phyloP scores from a whole-genome alignment of 1,140 invertebrate species.

The Trachymyrmex cornetzi region DNA sequence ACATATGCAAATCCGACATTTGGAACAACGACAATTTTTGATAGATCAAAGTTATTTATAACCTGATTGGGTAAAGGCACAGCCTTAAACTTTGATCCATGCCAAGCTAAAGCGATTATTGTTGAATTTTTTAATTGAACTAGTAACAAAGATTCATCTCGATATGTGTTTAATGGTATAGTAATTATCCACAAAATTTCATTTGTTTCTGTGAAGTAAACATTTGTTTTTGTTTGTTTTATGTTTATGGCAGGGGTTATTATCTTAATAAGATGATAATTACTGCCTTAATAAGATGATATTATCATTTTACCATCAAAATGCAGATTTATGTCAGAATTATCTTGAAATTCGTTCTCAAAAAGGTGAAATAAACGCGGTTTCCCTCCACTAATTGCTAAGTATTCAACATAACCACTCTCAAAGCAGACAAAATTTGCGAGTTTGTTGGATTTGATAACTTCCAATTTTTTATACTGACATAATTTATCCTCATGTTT shows the following conservation, averaged over 20 bases:
- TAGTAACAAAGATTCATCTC: slow-evolving; percentile 80
- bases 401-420: slow-evolving; percentile 77
- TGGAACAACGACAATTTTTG: slow-evolving; percentile 73
- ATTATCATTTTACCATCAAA: slow-evolving; percentile 61
- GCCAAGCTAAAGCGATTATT: slow-evolving; percentile 75
- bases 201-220: slow-evolving; percentile 68
- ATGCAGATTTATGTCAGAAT: slow-evolving; percentile 54
- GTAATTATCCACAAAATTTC: slow-evolving; percentile 75
- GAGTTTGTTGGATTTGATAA: slow-evolving; percentile 68
- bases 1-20: slow-evolving; percentile 77
- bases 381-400: slow-evolving; percentile 75
- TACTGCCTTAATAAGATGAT: no score
- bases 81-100: slow-evolving; percentile 70
- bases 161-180: slow-evolving; percentile 79
- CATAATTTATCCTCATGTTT: slow-evolving; percentile 48
- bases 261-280: no score
- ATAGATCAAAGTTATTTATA: slow-evolving; percentile 75
- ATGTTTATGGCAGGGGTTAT: background rate
- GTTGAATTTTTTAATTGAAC: slow-evolving; percentile 77
- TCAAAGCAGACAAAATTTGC: slow-evolving; percentile 79
- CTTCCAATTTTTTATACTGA: slow-evolving; percentile 1
- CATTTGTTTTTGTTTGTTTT: background rate
- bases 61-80: slow-evolving; percentile 65
- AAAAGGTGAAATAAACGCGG: slow-evolving; percentile 70
- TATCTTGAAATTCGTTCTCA: slow-evolving; percentile 69